Base-by-base conservation (phyloP, 2,797 vertebrate genomes). In the Phaenicophaeus curvirostris region DNA sequence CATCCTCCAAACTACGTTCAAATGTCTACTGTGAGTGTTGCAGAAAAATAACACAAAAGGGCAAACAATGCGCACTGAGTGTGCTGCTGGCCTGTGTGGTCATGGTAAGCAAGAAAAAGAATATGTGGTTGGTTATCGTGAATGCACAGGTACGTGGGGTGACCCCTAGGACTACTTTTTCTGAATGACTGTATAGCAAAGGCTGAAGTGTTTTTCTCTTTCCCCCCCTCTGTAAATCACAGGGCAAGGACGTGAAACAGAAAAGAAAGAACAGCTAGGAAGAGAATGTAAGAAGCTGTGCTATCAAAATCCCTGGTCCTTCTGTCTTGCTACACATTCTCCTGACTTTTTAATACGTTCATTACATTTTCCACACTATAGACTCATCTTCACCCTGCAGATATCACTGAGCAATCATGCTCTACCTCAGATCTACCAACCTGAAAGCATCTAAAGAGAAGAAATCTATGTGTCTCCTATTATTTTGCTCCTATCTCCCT, bases 81-180 rank as follows among this genome's bases (percentile, higher is more conserved):
- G 1, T 21, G 23, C 21, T 6, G 5, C 58, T n/a, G 41, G 21
- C 12, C 69, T 21, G 33, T 61, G n/a, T 1, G 2, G 8, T 13
- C 48, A 39, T 1, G 2, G 66, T 1, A 2, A 37, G 48, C 1
- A 3, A 37, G 50, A 54, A 61, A 58, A 50, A 61, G 37, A 82
- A 33, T 6, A 8, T 9, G 8, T 7, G 0, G 42, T 33, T 51
- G 55, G 35, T 28, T 55, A 28, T 5, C 23, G 35, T 54, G n/a
- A 57, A 21, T 3, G 18, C 50, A 27, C 8, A 13, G 35, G 66
- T 5, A 48, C 13, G 48, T 25, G 2, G 17, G 1, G 24, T 73
- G 55, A 76, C n/a, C 17, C 27, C 2, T 0, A 23, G 2, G 42
- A 55, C 13, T 2, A 3, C 50, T 54, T 15, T 6, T 48, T 66